These are phyloP conservation scores for Rhipidura dahli DNA, from an alignment of 2,113 vertebrate genomes.

Conservation along the genomic window DNA sequence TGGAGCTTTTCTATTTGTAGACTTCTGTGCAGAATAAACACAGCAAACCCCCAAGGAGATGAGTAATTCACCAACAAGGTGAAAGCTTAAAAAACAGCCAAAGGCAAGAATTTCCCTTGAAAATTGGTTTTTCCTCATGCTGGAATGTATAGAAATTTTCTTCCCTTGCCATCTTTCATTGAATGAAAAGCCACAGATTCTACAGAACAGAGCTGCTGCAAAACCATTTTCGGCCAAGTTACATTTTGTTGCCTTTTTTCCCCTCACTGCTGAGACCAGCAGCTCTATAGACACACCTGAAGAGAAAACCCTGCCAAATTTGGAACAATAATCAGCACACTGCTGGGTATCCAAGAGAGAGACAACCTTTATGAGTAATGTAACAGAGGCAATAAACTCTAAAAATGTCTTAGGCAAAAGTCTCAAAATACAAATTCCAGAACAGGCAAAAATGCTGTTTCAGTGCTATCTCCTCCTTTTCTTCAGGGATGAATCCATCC, in stretches of 20 bases:
- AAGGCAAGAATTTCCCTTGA: not conserved
- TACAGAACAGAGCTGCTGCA: not conserved
- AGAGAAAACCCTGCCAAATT: not conserved
- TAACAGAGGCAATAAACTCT: not conserved
- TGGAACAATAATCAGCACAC: not conserved
- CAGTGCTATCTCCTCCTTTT: not conserved
- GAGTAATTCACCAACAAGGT: slow-evolving; percentile 9
- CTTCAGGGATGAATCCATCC: not conserved
- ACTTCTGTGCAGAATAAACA: slow-evolving; percentile 65
- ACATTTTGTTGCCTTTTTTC: not conserved
- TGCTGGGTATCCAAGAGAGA: not conserved
- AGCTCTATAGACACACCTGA: not conserved
- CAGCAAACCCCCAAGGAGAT: slow-evolving; percentile 27
- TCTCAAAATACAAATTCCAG: not conserved
- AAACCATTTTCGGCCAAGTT: not conserved
- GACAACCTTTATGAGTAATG: not conserved
- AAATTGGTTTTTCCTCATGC: not conserved
- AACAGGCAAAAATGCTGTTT: not conserved
- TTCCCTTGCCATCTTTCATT: not conserved
- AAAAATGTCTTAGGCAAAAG: not conserved
- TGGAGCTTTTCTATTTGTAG: slow-evolving; percentile 52
- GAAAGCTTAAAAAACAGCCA: not conserved
- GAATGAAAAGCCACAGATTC: slow-evolving; percentile 8
- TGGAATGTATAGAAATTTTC: not conserved
- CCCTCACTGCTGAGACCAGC: not conserved